Evolutionary conservation across 2,113 vertebrate genomes (phyloP), one percentile per base, ranked within the genome.

Genomic region (Sialia sialis): DNA sequence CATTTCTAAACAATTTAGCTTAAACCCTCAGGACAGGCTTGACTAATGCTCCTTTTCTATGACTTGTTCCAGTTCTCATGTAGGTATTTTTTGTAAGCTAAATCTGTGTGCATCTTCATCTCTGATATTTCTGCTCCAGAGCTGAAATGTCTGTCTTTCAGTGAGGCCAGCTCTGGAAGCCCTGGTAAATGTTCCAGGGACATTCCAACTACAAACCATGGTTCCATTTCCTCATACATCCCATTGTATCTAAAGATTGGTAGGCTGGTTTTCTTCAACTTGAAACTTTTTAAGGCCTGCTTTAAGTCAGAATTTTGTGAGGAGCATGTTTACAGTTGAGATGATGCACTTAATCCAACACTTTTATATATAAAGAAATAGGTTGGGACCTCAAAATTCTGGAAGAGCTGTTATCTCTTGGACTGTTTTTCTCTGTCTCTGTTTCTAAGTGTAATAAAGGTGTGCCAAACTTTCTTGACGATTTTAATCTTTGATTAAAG

Each of bases 401-500:
- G 44, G 9, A 87, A 75, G 4, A 94, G 9, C n/a, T 85, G 1
- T 84, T 64, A 14, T 34, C 26, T 75, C 19, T 22, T 69, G 16
- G 22, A 20, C 29, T 72, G 2, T 60, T 82, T 89, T 52, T 13
- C 21, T 49, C 26, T 69, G 1, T 62, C 26, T n/a, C 26, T 44
- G 5, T 82, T 87, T 91, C 39, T 46, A 80, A 76, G 59, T 30
- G 27, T 66, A 34, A 62, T 44, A 70, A 66, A 76, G 19, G 34
- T 73, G 11, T 58, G 27, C 7, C 38, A 63, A 6, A 10, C 21
- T 85, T 87, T 17, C 44, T 21, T 56, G 11, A 78, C 18, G 58
- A 77, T 83, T 66, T 94, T 85, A 87, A 73, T 52, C 27, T 82
- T 87, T 83, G 34, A 76, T 70, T 55, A 80, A 93, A 51, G n/a